Base-by-base conservation (phyloP, 2,888 invertebrate species). In the Eudemis profundana region DNA sequence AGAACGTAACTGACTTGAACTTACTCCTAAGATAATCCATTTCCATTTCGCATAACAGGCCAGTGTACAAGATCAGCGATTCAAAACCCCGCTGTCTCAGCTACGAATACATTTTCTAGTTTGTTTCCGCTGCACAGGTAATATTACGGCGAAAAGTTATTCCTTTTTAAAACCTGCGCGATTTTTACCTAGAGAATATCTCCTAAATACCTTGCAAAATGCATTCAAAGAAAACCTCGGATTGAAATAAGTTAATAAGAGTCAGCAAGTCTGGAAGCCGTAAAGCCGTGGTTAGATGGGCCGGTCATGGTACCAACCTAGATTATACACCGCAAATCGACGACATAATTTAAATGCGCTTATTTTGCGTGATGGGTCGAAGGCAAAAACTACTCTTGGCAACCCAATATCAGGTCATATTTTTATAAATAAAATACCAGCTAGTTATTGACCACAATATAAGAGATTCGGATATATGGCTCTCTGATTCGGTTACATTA, bases 241-340 rank as follows among this genome's bases (percentile, higher is more conserved):
- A 81, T 81, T 79, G 76, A 81, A 86, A 86, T 86, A 87, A 86
- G 83, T 85, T 84, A 85, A 85, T 83, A 86, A 84, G 83, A 83
- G 81, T 83, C 77, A 79, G 79, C 81, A 81, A 78, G 57, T 64
- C 57, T 15, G 57, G 50, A 10, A 27, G 23, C n/a, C 61, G 17
- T 44, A 44, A 60, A 33, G 57, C 57, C 50, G 57, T 7, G 64
- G 50, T 44, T 59, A 64, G 57, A 64, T 21, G 14, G 14, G 17
- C 44, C 4, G n/a, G 23, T 44, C 44, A 42, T 21, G 36, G 14
- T 15, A 0, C 27, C n/a, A 10, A 21, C n/a, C 5, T 33, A 8
- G 1, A 10, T 33, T 33, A 1, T n/a, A n/a, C n/a, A n/a, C n/a
- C n/a, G n/a, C n/a, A n/a, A n/a, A n/a, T n/a, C n/a, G n/a, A n/a